phyloP scores from a whole-genome alignment of 2,888 invertebrate species.

The Rosalia funebris region DNA sequence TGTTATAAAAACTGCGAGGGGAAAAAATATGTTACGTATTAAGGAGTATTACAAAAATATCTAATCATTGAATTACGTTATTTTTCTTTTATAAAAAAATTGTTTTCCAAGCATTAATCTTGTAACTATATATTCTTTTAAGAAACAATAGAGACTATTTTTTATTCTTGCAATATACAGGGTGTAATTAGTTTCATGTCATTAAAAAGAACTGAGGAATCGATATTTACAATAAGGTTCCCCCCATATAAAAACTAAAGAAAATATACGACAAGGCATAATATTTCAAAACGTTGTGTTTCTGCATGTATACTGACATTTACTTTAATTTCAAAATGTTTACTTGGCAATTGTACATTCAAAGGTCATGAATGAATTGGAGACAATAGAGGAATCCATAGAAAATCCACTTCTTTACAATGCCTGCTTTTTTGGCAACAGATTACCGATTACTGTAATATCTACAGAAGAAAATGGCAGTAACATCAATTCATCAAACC shows the following conservation, averaged over 20 bases:
- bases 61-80: no score
- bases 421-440: background rate
- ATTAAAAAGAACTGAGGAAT: no score
- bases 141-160: no score
- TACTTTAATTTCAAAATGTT: background rate
- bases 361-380: background rate
- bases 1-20: constrained; percentile 22
- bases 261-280: no score
- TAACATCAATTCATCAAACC: background rate
- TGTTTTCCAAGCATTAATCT: no score
- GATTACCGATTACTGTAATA: background rate
- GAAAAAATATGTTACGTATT: background rate
- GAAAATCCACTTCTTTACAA: background rate
- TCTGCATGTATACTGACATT: background rate
- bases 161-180: no score
- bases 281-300: no score
- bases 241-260: no score
- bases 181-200: no score
- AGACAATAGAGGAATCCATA: background rate
- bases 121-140: no score
- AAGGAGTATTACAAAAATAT: background rate
- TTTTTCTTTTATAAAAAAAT: no score
- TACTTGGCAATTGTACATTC: background rate
- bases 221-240: no score
- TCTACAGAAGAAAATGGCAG: background rate